Evolutionary conservation across 1,140 invertebrate species (phyloP), one percentile per base, ranked within the genome.

Genomic region (Hirudo medicinalis): DNA sequence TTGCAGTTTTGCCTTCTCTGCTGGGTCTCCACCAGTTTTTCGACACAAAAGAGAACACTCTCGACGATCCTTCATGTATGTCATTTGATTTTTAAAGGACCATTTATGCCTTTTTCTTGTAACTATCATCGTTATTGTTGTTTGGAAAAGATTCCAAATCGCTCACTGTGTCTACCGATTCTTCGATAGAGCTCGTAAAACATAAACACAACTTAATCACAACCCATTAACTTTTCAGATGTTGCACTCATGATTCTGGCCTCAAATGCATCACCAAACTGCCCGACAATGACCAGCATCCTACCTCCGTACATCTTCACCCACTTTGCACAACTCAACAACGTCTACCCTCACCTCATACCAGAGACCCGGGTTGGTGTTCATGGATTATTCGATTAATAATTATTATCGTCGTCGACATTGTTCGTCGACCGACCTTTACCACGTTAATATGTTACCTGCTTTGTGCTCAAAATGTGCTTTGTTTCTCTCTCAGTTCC

Each of bases 1-100:
- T 63, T 22, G 22, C 57, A 25, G 22, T 63, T 63, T 32, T 63
- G 57, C 57, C 57, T 25, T 63, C 57, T n/a, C 57, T 63, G 22
- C 19, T 63, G 29, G 29, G 57, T 63, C 22, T 63, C 22, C 57
- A 63, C 13, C 57, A 25, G 22, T 63, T 25, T 20, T 63, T 63
- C 13, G 57, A 63, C 22, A 63, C 13, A 13, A 63, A 32, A 32
- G 57, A 63, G 29, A 22, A 63, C 29, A 11, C 22, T 15, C 57
- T 63, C 8, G 57, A 63, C 17, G 57, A 63, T 20, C 57, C 57
- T 63, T 13, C 57, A 22, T n/a, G 57, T 63, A n/a, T 4, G 57
- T 63, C 15, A 6, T 4, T 13, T 22, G 11, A 6, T n/a, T 0
- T 63, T 32, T 57, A 20, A 25, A 5, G 54, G 20, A 57, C 9